Evolutionary conservation across 2,113 vertebrate species (phyloP).

Genomic region (Junco hyemalis): DNA sequence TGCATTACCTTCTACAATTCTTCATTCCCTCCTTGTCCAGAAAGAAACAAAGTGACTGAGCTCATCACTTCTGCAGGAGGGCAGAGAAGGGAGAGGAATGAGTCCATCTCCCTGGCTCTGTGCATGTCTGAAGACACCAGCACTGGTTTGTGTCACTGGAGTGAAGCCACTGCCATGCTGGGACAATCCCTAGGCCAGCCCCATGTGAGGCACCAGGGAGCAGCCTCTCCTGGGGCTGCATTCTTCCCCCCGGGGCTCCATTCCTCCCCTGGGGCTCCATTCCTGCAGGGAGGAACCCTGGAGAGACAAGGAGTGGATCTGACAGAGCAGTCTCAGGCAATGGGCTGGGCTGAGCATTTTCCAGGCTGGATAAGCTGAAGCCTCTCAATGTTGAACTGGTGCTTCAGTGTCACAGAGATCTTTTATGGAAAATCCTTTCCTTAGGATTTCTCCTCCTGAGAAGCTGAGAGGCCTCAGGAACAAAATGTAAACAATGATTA

Average conservation of each 20-base stretch:
- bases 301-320: not conserved
- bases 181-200: fast-evolving
- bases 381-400: not conserved
- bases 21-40: not conserved
- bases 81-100: not conserved
- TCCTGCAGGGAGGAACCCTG: fast-evolving
- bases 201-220: not conserved
- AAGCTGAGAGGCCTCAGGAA: no score
- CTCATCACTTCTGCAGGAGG: not conserved
- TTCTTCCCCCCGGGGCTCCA: no score
- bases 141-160: fast-evolving
- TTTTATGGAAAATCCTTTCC: no score
- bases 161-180: fast-evolving
- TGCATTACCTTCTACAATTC: not conserved
- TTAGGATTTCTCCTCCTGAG: no score
- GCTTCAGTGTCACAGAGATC: no score
- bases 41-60: not conserved
- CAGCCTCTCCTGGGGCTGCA: not conserved
- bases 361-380: not conserved
- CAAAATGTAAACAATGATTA: no score
- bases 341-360: not conserved
- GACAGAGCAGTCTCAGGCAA: fast-evolving
- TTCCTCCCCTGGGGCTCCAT: no score
- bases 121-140: fast-evolving
- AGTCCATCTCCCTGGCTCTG: not conserved